Evolutionary conservation across 2,113 vertebrate genomes (phyloP).

Genomic region (Mellivora capensis): DNA sequence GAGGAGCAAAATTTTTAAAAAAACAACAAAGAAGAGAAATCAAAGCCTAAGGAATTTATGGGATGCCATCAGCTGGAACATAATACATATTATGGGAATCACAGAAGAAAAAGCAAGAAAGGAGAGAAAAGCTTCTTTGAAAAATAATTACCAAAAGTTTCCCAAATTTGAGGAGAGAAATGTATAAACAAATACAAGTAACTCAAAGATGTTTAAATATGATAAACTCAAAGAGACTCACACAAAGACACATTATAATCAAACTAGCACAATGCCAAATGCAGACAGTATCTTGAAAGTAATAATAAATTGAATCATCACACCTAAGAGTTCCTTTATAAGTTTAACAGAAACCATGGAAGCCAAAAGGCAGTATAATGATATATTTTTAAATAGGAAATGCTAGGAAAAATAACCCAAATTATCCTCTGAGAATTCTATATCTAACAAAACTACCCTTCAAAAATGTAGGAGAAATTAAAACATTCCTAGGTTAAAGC

Average conservation of each 20-base stretch:
- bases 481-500: not conserved
- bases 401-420: not conserved
- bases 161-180: not conserved
- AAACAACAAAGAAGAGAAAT: not conserved
- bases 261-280: not conserved
- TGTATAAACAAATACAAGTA: not conserved
- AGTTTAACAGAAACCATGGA: not conserved
- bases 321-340: not conserved
- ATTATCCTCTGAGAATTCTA: not conserved
- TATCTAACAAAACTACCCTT: not conserved
- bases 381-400: not conserved
- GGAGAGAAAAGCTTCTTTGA: not conserved
- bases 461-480: not conserved
- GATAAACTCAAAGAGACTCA: not conserved
- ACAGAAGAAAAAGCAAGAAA: not conserved
- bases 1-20: not conserved
- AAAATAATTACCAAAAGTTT: not conserved
- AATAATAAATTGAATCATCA: not conserved
- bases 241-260: not conserved
- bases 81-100: not conserved
- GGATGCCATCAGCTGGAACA: not conserved
- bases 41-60: not conserved
- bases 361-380: not conserved
- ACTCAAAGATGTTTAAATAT: too few species aligned
- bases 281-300: not conserved